Percentiles rank a stretch among this genome's conserved stretches.
phyloP scores from a whole-genome alignment of 2,888 invertebrate species.

The Ophion costatus region DNA sequence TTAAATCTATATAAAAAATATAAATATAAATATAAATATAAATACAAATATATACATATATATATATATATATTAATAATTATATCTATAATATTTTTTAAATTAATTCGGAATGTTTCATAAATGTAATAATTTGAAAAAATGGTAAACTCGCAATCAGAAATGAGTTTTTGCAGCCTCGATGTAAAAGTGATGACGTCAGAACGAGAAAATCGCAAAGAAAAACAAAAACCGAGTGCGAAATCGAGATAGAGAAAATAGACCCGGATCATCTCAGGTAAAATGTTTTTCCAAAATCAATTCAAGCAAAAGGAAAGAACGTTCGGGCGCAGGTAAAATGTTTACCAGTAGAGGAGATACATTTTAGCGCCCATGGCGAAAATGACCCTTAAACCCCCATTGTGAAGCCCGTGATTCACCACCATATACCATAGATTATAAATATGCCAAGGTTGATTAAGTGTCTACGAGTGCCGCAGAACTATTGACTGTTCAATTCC shows the following conservation, averaged over 20 bases:
- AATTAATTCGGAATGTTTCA: no score
- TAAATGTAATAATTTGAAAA: no score
- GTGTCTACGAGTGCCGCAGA: neutral
- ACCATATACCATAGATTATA: neutral
- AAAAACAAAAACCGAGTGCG: neutral
- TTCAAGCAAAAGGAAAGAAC: slow-evolving; percentile 24
- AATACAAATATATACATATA: no score
- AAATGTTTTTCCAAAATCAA: slow-evolving; percentile 57
- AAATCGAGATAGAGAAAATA: slow-evolving; percentile 10
- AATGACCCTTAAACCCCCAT: slow-evolving; percentile 28
- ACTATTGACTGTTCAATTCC: neutral
- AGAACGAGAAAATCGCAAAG: neutral
- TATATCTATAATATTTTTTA: no score
- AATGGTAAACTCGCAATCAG: no score
- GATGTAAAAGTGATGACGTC: slow-evolving; percentile 3
- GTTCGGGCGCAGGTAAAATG: slow-evolving; percentile 59
- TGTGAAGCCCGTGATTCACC: slow-evolving; percentile 46
- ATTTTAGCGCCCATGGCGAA: neutral
- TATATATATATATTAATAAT: no score
- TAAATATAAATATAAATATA: no score
- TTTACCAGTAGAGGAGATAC: slow-evolving; percentile 56
- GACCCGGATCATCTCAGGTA: slow-evolving; percentile 50
- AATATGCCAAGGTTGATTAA: slow-evolving; percentile 8
- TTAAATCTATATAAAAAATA: no score
- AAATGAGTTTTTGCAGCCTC: neutral